These are phyloP conservation scores for Aeoliscus strigatus DNA, from an alignment of 2,797 vertebrate genomes.

Conservation along the genomic window DNA sequence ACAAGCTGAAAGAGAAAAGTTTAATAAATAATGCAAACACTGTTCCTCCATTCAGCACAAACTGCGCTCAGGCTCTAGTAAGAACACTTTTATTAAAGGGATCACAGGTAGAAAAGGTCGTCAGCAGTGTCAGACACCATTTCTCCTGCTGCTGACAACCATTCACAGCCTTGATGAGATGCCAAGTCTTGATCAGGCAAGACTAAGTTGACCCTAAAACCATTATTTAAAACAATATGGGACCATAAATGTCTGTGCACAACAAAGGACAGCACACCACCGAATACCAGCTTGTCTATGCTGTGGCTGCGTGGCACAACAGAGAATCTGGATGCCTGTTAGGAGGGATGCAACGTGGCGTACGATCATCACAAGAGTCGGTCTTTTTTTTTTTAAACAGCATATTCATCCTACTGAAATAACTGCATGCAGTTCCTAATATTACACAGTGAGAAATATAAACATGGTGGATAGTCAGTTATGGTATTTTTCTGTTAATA, in stretches of 20 bases:
- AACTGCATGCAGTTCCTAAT: slow-evolving; percentile 31
- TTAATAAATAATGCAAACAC: neutral
- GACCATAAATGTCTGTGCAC: slow-evolving; percentile 39
- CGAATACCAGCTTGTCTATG: slow-evolving; percentile 31
- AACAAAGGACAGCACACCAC: slow-evolving; percentile 41
- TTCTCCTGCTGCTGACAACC: slow-evolving; percentile 36
- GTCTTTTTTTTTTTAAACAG: slow-evolving; percentile 17
- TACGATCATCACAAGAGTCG: slow-evolving; percentile 21
- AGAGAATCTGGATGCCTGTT: slow-evolving; percentile 14
- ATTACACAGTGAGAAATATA: slow-evolving; percentile 29
- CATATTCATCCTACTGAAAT: slow-evolving; percentile 33
- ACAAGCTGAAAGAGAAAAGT: slow-evolving; percentile 11
- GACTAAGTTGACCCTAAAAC: slow-evolving; percentile 40
- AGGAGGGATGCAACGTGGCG: slow-evolving; percentile 24
- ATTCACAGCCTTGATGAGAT: slow-evolving; percentile 39
- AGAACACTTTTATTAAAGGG: slow-evolving; percentile 77
- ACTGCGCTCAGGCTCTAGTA: slow-evolving; percentile 31
- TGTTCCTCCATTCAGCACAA: slow-evolving; percentile 29
- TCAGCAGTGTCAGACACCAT: slow-evolving; percentile 52
- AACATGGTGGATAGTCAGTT: slow-evolving; percentile 27
- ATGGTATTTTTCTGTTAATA: slow-evolving; percentile 19
- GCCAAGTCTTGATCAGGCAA: slow-evolving; percentile 26
- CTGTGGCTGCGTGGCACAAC: slow-evolving; percentile 21
- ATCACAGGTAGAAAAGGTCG: slow-evolving; percentile 67
- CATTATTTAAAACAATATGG: slow-evolving; percentile 38